Evolutionary conservation across 2,797 vertebrate genomes (phyloP).

Genomic region (Crocodylus rhombifer): DNA sequence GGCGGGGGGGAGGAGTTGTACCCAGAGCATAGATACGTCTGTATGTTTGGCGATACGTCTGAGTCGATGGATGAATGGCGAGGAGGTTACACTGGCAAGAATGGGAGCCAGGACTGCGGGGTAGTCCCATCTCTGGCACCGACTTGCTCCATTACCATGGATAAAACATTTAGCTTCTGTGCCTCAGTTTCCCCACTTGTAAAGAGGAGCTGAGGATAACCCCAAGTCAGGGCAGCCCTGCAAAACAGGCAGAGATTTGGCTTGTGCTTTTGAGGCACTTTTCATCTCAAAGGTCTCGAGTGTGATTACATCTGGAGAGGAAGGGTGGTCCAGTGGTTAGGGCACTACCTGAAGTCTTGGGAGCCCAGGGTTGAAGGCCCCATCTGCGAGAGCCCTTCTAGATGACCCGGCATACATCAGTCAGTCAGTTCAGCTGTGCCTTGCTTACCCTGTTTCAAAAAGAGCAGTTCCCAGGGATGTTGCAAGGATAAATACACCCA

Average conservation of each 20-base stretch:
- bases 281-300: too few species aligned
- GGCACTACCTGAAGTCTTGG: neutral
- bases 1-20: neutral
- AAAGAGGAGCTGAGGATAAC: neutral
- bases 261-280: neutral
- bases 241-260: neutral
- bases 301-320: neutral
- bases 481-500: too few species aligned
- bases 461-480: too few species aligned
- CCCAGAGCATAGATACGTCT: too few species aligned
- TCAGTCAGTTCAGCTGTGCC: too few species aligned
- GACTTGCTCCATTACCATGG: neutral
- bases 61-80: neutral
- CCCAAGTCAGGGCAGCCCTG: rapidly evolving
- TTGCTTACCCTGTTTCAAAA: too few species aligned
- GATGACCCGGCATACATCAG: too few species aligned
- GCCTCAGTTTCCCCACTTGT: neutral
- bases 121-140: neutral
- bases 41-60: neutral
- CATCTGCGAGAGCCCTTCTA: neutral
- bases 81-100: neutral
- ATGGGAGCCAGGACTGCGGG: neutral
- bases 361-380: neutral
- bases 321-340: neutral
- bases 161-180: rapidly evolving